Conservation (phyloP, 2,888 invertebrate species). For the Anthophora plumipes region DNA sequence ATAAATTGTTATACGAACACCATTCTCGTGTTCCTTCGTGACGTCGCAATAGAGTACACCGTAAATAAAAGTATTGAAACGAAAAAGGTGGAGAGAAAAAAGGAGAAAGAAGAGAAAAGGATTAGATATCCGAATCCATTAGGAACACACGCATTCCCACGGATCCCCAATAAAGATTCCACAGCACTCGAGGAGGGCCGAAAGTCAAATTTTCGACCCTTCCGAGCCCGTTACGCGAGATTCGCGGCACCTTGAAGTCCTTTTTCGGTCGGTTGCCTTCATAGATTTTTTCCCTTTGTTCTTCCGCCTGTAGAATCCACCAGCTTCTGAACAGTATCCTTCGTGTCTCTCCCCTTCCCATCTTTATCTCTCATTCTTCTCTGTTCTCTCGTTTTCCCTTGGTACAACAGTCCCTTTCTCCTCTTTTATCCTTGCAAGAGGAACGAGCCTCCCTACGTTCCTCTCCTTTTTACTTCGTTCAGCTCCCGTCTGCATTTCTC, state of each 20-base stretch:
- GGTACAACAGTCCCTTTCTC: not conserved
- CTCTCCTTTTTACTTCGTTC: constrained; percentile 46
- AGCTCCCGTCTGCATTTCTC: constrained; percentile 66
- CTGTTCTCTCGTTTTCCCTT: constrained; percentile 21
- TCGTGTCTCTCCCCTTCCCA: not conserved
- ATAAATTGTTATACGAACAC: constrained; percentile 4
- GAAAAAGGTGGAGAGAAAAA: too few species aligned
- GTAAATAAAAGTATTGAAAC: too few species aligned
- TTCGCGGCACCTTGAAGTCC: constrained; percentile 53
- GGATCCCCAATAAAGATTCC: not conserved
- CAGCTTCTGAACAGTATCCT: constrained; percentile 45
- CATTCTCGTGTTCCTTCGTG: too few species aligned
- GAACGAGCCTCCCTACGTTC: constrained; percentile 29
- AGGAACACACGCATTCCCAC: not conserved
- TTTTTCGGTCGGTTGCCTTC: constrained; percentile 52
- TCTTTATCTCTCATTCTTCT: too few species aligned
- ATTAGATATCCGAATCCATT: not conserved
- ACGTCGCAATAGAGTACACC: too few species aligned
- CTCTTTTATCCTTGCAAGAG: not conserved
- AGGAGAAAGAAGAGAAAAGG: not conserved
- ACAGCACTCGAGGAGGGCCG: not conserved
- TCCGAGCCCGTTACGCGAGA: constrained; percentile 60
- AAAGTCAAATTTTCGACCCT: constrained; percentile 66
- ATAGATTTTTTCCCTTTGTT: constrained; percentile 44
- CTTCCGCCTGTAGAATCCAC: constrained; percentile 31